These are phyloP conservation scores for Tinamus major DNA, from an alignment of 2,797 vertebrate genomes.

Conservation along the genomic window DNA sequence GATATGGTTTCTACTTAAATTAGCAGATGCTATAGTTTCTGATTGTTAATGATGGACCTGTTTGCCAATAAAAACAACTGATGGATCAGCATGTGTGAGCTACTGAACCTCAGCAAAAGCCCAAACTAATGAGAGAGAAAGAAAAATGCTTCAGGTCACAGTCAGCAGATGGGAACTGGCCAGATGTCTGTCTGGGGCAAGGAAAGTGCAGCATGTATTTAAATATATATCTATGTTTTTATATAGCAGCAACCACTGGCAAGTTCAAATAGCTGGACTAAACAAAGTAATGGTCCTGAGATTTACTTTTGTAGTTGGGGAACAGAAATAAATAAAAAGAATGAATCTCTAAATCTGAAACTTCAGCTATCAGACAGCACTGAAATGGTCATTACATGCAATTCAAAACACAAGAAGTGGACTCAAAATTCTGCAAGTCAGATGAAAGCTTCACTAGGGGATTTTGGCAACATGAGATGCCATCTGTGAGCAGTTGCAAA, in stretches of 20 bases:
- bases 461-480: conserved; percentile 6
- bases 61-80: conserved; percentile 62
- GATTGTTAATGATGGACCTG: conserved; percentile 55
- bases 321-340: not conserved
- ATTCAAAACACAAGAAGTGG: not conserved
- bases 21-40: conserved; percentile 50
- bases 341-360: not conserved
- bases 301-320: conserved; percentile 6
- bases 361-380: not conserved
- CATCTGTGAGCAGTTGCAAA: not conserved
- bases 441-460: not conserved
- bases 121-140: conserved; percentile 46
- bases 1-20: conserved; percentile 54
- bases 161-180: conserved; percentile 66
- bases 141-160: conserved; percentile 69
- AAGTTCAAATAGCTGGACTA: conserved; percentile 45
- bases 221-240: conserved; percentile 52
- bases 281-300: conserved; percentile 24
- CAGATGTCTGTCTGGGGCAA: conserved; percentile 72
- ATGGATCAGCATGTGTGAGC: conserved; percentile 42
- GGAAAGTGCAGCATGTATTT: conserved; percentile 55
- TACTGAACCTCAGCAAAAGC: conserved; percentile 49
- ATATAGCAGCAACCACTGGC: conserved; percentile 10
- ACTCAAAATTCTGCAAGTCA: not conserved
- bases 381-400: not conserved